Evolutionary conservation across 2,888 invertebrate species (phyloP), one percentile per base, ranked within the genome.

Genomic region (Eucera pruinosa): DNA sequence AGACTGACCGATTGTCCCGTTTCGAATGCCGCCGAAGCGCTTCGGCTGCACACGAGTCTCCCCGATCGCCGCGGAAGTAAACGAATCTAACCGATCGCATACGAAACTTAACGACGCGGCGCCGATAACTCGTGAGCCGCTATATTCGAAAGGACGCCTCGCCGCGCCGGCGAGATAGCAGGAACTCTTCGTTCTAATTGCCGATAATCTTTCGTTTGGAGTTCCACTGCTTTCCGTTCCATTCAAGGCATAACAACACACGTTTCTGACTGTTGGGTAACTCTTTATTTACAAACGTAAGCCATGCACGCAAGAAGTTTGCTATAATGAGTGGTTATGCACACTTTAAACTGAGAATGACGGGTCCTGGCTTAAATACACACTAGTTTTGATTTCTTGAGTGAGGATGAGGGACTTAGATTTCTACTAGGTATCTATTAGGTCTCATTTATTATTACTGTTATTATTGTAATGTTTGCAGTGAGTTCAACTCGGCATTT

Each of bases 1-100:
- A 86, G 85, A 88, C 88, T 88, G 85, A 80, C 55, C 78, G 48
- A 66, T 36, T 67, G 55, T 45, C 39, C n/a, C 58, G 62, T 68
- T 64, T 77, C 80, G 81, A 79, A 73, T 72, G 75, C 61, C 80
- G 76, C 72, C 70, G 65, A 72, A 41, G 58, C 65, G 25, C 11
- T 23, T 62, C 50, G 70, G 68, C 69, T n/a, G 13, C 47, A 54
- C 23, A 64, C 82, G 86, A 66, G 11, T 36, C 2, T 20, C 23
- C 9, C 62, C 86, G 86, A 76, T 23, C 60, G 9, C 15, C n/a
- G n/a, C n/a, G n/a, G n/a, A n/a, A n/a, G n/a, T n/a, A n/a, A n/a
- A n/a, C n/a, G n/a, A n/a, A n/a, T n/a, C n/a, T n/a, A n/a, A n/a
- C n/a, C n/a, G n/a, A n/a, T n/a, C n/a, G n/a, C n/a, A n/a, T n/a